Conservation (phyloP, 1,140 invertebrate species). For the Uloborus diversus region DNA sequence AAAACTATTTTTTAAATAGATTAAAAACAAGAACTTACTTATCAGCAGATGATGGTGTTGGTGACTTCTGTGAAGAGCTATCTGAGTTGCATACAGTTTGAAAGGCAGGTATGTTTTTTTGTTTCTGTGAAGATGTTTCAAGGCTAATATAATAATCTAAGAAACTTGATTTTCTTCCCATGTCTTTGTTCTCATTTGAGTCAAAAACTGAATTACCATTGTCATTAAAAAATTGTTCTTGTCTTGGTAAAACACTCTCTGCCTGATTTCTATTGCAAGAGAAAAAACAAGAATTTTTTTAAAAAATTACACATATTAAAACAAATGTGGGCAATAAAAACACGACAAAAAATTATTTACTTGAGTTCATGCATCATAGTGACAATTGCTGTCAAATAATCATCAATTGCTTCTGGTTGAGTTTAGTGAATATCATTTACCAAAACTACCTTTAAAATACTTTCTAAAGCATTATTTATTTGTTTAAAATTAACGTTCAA, state of each 20-base stretch:
- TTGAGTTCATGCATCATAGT: too few relatives aligned
- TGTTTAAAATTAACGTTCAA: too few relatives aligned
- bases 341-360: too few relatives aligned
- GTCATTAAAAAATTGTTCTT: slow-evolving; percentile 20
- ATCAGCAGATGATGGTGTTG: too few relatives aligned
- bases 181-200: slow-evolving; percentile 52
- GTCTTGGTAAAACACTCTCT: slow-evolving; percentile 7
- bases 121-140: slow-evolving; percentile 40
- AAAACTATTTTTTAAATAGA: too few relatives aligned
- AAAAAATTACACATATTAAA: not conserved
- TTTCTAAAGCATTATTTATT: too few relatives aligned
- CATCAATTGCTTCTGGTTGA: too few relatives aligned
- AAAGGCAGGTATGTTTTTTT: slow-evolving; percentile 13
- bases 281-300: not conserved
- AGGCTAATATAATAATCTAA: slow-evolving; percentile 58
- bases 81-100: slow-evolving; percentile 15
- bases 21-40: too few relatives aligned
- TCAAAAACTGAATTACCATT: slow-evolving; percentile 48
- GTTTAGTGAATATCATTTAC: too few relatives aligned
- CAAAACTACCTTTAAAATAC: too few relatives aligned
- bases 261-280: slow-evolving; percentile 12
- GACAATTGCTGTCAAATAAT: too few relatives aligned
- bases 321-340: too few relatives aligned
- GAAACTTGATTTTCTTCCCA: slow-evolving; percentile 48
- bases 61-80: slow-evolving; percentile 3